These are phyloP conservation scores for Invenusta paracnida DNA, from an alignment of 2,888 invertebrate species.

Conservation along the genomic window DNA sequence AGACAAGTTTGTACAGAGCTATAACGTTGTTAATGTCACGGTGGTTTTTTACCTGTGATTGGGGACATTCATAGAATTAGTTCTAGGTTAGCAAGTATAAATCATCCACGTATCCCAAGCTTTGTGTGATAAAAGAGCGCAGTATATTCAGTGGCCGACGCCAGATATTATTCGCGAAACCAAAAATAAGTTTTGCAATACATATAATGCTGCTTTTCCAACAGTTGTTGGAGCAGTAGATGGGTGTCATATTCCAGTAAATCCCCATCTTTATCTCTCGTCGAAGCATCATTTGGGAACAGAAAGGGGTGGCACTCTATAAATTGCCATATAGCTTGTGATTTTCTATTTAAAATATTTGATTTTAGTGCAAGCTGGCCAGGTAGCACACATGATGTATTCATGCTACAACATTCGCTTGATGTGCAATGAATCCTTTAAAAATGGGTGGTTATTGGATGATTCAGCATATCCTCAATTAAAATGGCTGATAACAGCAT, in stretches of 20 bases:
- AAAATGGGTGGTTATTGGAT: not conserved
- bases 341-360: slow-evolving; percentile 9
- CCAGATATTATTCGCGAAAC: not conserved
- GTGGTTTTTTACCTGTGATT: not conserved
- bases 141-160: not conserved
- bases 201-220: not conserved
- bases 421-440: not conserved
- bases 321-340: slow-evolving; percentile 17
- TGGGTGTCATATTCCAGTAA: not conserved
- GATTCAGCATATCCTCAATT: slow-evolving; percentile 20
- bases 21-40: not conserved
- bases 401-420: not conserved
- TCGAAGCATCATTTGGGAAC: slow-evolving; percentile 15
- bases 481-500: not conserved
- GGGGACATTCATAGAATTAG: no score
- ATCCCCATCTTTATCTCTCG: not conserved
- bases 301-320: slow-evolving; percentile 28
- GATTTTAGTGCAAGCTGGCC: not conserved
- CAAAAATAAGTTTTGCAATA: not conserved
- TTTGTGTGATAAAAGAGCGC: not conserved
- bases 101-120: not conserved
- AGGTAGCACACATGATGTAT: slow-evolving; percentile 22
- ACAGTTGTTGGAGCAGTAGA: not conserved
- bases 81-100: not conserved
- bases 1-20: not conserved